phyloP scores from a whole-genome alignment of 2,113 vertebrate genomes.

The Noctilio leporinus region DNA sequence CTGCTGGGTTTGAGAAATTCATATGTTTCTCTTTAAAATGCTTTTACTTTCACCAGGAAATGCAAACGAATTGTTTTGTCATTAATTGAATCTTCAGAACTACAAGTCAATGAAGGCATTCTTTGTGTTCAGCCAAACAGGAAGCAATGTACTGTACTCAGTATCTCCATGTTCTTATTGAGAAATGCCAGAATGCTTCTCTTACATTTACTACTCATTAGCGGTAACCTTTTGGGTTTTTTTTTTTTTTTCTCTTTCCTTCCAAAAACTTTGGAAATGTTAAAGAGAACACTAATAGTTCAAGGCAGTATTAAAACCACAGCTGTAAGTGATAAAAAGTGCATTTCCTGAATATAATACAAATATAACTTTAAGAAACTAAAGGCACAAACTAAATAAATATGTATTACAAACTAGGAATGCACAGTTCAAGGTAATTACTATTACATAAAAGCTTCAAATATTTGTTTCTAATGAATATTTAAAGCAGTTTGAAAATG shows the following conservation, averaged over 20 bases:
- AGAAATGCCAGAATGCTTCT: constrained; percentile 66
- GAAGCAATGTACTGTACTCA: constrained; percentile 40
- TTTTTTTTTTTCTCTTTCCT: constrained; percentile 66
- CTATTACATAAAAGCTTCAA: constrained; percentile 74
- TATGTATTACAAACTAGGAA: constrained; percentile 85
- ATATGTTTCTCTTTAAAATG: constrained; percentile 7
- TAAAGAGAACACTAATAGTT: constrained; percentile 77
- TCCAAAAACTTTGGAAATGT: constrained; percentile 75
- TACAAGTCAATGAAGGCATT: constrained; percentile 52
- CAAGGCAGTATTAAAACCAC: constrained; percentile 83
- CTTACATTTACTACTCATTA: constrained; percentile 62
- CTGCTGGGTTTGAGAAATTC: constrained; percentile 34
- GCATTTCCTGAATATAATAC: constrained; percentile 85
- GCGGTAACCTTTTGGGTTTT: constrained; percentile 53
- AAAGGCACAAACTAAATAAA: constrained; percentile 86
- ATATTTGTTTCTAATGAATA: constrained; percentile 77
- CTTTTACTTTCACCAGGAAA: constrained; percentile 54
- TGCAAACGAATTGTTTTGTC: constrained; percentile 10
- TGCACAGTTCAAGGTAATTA: constrained; percentile 81
- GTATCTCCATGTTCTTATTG: constrained; percentile 29
- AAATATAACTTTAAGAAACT: constrained; percentile 82
- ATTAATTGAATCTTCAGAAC: constrained; percentile 56
- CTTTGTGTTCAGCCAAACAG: constrained; percentile 52
- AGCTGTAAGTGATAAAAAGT: constrained; percentile 81
- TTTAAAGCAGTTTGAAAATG: constrained; percentile 82